phyloP scores from a whole-genome alignment of 2,797 vertebrate species.

The Labeo calbasu region DNA sequence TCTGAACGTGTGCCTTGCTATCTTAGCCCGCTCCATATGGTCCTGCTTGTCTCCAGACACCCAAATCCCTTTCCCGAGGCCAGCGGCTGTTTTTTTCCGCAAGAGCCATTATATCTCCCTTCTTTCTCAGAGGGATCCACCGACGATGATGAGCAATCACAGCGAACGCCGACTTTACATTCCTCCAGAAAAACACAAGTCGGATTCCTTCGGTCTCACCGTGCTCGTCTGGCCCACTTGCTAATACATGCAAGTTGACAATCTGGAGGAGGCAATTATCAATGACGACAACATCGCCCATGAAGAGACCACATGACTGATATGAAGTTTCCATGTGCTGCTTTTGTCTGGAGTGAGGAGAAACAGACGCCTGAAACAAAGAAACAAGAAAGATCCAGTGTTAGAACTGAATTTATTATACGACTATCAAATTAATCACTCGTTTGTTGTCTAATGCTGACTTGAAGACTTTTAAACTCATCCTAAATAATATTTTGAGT shows the following conservation, averaged over 20 bases:
- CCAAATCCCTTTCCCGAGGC: constrained; percentile 83
- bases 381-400: neutral
- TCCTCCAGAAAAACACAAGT: constrained; percentile 57
- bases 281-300: constrained; percentile 68
- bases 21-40: constrained; percentile 84
- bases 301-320: constrained; percentile 35
- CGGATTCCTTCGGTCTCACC: constrained; percentile 72
- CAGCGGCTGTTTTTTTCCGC: constrained; percentile 81
- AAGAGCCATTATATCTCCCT: constrained; percentile 77
- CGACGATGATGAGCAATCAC: constrained; percentile 78
- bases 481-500: neutral
- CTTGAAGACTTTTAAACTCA: too few species aligned
- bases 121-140: constrained; percentile 79
- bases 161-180: constrained; percentile 69
- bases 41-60: constrained; percentile 83
- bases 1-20: constrained; percentile 81
- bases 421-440: neutral
- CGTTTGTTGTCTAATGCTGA: neutral
- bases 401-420: neutral
- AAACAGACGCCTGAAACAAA: neutral
- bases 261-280: constrained; percentile 78
- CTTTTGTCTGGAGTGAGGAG: constrained; percentile 27
- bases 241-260: constrained; percentile 82
- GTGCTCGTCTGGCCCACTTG: constrained; percentile 73
- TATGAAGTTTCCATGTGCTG: neutral